Evolutionary conservation across 2,888 invertebrate genomes (phyloP), one percentile per base, ranked within the genome.

Genomic region (Drosophila acutilabella): DNA sequence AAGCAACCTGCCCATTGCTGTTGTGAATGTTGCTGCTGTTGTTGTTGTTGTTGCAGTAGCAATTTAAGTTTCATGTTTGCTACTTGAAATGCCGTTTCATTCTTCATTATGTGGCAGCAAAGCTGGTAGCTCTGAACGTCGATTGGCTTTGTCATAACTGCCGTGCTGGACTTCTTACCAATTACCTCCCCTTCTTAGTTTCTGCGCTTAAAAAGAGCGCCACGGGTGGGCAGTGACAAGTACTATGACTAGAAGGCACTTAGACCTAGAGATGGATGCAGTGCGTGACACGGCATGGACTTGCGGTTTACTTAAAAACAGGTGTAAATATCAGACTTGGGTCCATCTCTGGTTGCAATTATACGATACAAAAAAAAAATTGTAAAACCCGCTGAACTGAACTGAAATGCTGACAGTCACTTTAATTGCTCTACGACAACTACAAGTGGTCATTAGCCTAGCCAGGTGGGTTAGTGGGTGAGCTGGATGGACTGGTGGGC

Each of bases 361-460:
- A 53, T 42, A 44, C 52, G 14, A 11, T 42, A 44, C 52, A 20
- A 20, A 14, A 14, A 56, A 56, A 20, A 69, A 48, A 88, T 64
- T 75, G 65, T 75, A 57, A 76, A 81, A 89, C 68, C 66, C 47
- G 56, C 68, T 65, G 69, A 65, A 66, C 72, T 64, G 64, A 30
- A 30, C 30, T 30, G 47, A 52, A 72, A 30, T 48, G 62, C 57
- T 81, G 59, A 45, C 71, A 71, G 74, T 53, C 76, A 85, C 80
- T 88, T 88, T 83, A 89, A 89, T 83, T 83, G 89, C 86, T 64
- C 54, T 59, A 60, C 78, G 41, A 67, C 66, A 70, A 65, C 62
- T 60, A 60, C 83, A 76, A 76, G 80, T 79, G 80, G 86, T 88
- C 89, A 85, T 83, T 83, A 85, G 68, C 36, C 33, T 57, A 61